A percentile compares a stretch with the other conserved stretches of the same genome.
Conservation (phyloP, 2,113 vertebrate species). For the Oxyura jamaicensis region DNA sequence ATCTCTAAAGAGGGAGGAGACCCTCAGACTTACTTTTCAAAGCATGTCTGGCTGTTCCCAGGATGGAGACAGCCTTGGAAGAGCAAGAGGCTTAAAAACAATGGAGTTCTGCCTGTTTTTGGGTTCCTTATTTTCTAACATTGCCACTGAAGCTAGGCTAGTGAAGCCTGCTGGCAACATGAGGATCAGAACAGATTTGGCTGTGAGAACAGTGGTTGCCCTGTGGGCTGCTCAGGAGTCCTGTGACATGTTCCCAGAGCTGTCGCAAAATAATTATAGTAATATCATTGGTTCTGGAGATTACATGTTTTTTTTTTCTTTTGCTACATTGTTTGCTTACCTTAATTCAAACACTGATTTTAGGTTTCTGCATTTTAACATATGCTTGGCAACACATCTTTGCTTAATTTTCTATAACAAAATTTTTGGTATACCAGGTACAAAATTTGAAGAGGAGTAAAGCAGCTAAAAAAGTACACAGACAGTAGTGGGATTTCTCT, state of each 20-base stretch:
- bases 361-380: not conserved
- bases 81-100: not conserved
- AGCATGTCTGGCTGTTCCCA: accelerated
- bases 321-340: not conserved
- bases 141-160: not conserved
- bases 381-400: accelerated
- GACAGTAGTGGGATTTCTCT: not conserved
- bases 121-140: not conserved
- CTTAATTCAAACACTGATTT: not conserved
- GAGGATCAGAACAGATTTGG: not conserved
- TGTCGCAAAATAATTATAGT: not conserved
- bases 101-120: not conserved
- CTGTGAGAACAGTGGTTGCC: not conserved
- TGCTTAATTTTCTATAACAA: not conserved
- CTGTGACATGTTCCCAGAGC: not conserved
- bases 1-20: not conserved
- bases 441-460: not conserved
- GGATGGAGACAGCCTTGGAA: not conserved
- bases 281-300: not conserved
- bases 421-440: not conserved
- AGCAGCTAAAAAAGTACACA: not conserved
- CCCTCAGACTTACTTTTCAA: not conserved
- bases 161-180: not conserved
- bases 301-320: not conserved
- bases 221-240: not conserved